Conservation (phyloP, 2,888 invertebrate genomes). For the Athalia rosae region DNA sequence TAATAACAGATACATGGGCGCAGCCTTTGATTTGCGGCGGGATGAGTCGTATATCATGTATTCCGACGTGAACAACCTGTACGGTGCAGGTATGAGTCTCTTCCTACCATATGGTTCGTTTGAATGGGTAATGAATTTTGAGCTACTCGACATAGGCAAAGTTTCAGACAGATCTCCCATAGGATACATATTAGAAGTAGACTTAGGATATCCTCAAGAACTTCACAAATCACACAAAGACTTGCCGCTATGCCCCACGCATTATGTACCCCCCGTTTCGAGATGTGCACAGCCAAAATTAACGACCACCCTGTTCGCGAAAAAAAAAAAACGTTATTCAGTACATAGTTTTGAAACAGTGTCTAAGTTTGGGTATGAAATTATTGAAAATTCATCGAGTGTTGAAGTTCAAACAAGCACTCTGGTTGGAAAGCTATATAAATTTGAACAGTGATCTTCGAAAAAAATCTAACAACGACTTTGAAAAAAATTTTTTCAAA, state of each 20-base stretch:
- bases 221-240: slow-evolving; percentile 64
- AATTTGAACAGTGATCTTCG: too few relatives aligned
- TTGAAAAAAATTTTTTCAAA: too few relatives aligned
- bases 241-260: slow-evolving; percentile 58
- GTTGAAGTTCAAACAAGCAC: slow-evolving; percentile 64
- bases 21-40: slow-evolving; percentile 48
- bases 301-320: not conserved
- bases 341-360: too few relatives aligned
- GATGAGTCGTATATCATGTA: slow-evolving; percentile 50
- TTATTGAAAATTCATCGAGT: slow-evolving; percentile 61
- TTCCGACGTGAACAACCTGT: slow-evolving; percentile 56
- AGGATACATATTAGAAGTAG: slow-evolving; percentile 65
- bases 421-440: slow-evolving; percentile 19
- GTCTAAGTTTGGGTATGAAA: slow-evolving; percentile 54
- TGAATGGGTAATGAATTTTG: slow-evolving; percentile 51
- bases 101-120: slow-evolving; percentile 57
- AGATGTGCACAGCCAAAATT: not conserved
- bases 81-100: slow-evolving; percentile 56
- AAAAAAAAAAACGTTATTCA: too few relatives aligned
- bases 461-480: too few relatives aligned
- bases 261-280: not conserved
- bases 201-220: slow-evolving; percentile 64
- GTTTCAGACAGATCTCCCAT: slow-evolving; percentile 45
- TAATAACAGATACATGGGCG: slow-evolving; percentile 48
- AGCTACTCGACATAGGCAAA: slow-evolving; percentile 26